A percentile compares a stretch with the other conserved stretches of the same genome.
These are phyloP conservation scores for Cancer borealis DNA, from an alignment of 2,888 invertebrate species.

Conservation along the genomic window DNA sequence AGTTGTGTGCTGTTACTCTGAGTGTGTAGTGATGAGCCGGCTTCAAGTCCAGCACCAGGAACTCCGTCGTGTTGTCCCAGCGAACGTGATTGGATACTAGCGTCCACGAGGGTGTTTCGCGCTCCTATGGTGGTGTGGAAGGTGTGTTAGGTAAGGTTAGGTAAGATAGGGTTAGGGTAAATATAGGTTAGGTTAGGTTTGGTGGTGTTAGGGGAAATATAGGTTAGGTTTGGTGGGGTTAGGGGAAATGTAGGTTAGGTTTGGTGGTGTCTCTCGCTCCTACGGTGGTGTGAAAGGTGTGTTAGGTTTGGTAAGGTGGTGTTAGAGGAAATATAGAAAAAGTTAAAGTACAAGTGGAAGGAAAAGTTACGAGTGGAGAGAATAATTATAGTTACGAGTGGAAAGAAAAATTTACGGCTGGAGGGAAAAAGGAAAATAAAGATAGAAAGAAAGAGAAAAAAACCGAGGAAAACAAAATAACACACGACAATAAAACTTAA, in stretches of 20 bases:
- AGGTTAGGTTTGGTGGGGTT: too few relatives aligned
- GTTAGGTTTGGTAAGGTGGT: not conserved
- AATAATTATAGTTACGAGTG: too few relatives aligned
- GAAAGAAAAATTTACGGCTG: too few relatives aligned
- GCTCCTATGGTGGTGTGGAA: conserved; percentile 48
- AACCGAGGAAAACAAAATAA: too few relatives aligned
- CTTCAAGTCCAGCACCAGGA: conserved; percentile 78
- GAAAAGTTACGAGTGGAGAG: too few relatives aligned
- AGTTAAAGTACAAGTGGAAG: too few relatives aligned
- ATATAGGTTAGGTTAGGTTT: not conserved
- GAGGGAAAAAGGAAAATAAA: too few relatives aligned
- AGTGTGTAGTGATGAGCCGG: conserved; percentile 79
- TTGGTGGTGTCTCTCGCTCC: conserved; percentile 51
- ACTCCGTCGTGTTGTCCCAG: conserved; percentile 78
- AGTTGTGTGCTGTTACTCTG: conserved; percentile 79
- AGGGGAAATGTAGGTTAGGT: not conserved
- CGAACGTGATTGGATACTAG: conserved; percentile 78
- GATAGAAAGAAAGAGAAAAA: too few relatives aligned
- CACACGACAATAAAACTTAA: too few relatives aligned
- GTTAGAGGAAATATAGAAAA: not conserved
- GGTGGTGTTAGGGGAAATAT: not conserved
- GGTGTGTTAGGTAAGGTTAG: not conserved
- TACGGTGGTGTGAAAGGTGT: conserved; percentile 5
- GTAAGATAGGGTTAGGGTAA: not conserved
- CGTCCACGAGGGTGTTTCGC: conserved; percentile 77